Base-by-base conservation (phyloP, 2,797 vertebrate genomes). In the Xyrichtys novacula region DNA sequence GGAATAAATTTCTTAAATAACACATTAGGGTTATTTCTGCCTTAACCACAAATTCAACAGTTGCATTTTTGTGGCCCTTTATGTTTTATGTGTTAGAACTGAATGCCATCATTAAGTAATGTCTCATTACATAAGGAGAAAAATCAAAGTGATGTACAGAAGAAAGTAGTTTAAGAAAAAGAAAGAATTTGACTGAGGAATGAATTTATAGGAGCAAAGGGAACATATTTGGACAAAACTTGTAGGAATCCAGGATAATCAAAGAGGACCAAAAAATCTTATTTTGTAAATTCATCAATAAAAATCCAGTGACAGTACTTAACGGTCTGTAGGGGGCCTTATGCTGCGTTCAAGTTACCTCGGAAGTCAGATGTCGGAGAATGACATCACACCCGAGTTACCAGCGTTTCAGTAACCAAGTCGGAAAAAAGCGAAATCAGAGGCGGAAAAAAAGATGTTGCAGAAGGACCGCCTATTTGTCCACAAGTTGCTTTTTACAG, bases 1-100 rank as follows among this genome's bases (percentile, higher is more conserved):
- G 32, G 39, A 74, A 80, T 75, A 55, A 0, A 76, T 83, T 72
- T 76, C 20, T 69, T 55, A 84, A 80, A 81, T 78, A 64, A 81
- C 43, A 80, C 59, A 65, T 80, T 66, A 38, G 39, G 49, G 59
- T 71, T 76, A 76, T 78, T 74, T 77, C 47, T 71, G 65, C 28
- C 38, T 63, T 16, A 66, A 59, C 72, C 60, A 59, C 54, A 65
- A 63, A 74, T 69, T 62, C 34, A 60, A 55, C 44, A 64, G 54
- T 16, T 29, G 57, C 72, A 63, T 82, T 82, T 38, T 63, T 79
- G 61, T 58, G 64, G 65, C 36, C 60, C 36, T 53, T 26, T 0
- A 1, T 32, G 25, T 76, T 49, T 66, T 40, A 61, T 72, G 76
- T 73, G 59, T 71, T 48, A 22, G 20, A 72, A 57, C 14, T 39